These are phyloP conservation scores for Pagrus major DNA, from an alignment of 2,113 vertebrate species.

Conservation along the genomic window DNA sequence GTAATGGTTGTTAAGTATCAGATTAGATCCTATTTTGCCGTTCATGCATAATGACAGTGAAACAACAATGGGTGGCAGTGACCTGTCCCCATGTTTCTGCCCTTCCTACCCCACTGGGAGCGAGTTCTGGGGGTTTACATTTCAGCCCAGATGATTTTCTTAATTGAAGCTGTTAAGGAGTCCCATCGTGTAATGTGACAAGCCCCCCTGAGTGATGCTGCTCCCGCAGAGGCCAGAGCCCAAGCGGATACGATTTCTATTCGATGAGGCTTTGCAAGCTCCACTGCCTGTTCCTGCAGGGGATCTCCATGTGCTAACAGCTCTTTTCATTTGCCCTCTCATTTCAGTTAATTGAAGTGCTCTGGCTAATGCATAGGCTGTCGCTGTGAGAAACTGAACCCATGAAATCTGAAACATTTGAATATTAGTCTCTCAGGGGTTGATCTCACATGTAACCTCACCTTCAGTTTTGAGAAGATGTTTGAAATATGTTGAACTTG, in stretches of 20 bases:
- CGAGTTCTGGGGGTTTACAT: slow-evolving; percentile 48
- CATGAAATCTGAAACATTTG: slow-evolving; percentile 54
- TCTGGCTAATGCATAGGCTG: slow-evolving; percentile 35
- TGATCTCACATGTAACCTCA: not conserved
- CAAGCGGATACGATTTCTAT: slow-evolving; percentile 68
- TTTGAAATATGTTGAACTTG: not conserved
- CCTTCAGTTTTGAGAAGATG: not conserved
- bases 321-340: slow-evolving; percentile 65
- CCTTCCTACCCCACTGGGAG: slow-evolving; percentile 28
- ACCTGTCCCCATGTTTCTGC: slow-evolving; percentile 19
- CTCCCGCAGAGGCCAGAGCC: slow-evolving; percentile 56
- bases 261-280: slow-evolving; percentile 63
- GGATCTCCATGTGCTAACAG: slow-evolving; percentile 61
- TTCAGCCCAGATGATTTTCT: slow-evolving; percentile 71
- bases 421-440: not conserved
- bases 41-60: slow-evolving; percentile 32
- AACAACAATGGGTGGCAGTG: slow-evolving; percentile 16
- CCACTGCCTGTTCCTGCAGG: slow-evolving; percentile 44
- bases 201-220: slow-evolving; percentile 31
- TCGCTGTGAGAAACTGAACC: slow-evolving; percentile 45
- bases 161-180: slow-evolving; percentile 66
- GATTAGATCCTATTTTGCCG: slow-evolving; percentile 16
- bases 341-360: slow-evolving; percentile 76
- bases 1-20: slow-evolving; percentile 22
- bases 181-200: slow-evolving; percentile 67